Evolutionary conservation across 2,888 invertebrate genomes (phyloP), one percentile per base, ranked within the genome.

Genomic region (Galeruca laticollis): DNA sequence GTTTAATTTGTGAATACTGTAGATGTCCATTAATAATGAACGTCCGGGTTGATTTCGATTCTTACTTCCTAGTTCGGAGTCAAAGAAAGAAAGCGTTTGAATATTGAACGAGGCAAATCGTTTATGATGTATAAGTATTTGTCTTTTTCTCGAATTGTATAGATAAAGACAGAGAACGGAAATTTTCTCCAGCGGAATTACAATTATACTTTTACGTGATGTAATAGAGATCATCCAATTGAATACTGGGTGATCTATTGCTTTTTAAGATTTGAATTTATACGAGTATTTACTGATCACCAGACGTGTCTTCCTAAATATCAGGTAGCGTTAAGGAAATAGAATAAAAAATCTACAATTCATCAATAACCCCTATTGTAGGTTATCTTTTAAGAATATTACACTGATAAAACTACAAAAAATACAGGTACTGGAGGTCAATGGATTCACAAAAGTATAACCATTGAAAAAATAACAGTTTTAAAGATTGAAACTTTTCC

Each of bases 21-120:
- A 47, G 47, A 54, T 54, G 9, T 54, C 15, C 54, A n/a, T 54
- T 26, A 54, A 54, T 54, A 31, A 54, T 54, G 54, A 54, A 52
- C 21, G 26, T 13, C 6, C n/a, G n/a, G 13, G n/a, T 54, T 54
- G 31, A n/a, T 31, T 31, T 52, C 21, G 31, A 54, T 54, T 54
- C 26, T 54, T 54, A 54, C 26, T 26, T 54, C 54, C 54, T 54
- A 47, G 47, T 47, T 47, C 47, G 15, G 47, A 47, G 5, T 47
- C 18, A 47, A 47, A 18, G 15, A 47, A 15, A 18, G 18, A 18
- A 47, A 47, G 47, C 47, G 47, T 47, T 47, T 47, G 18, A 47
- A 47, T 47, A 47, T 47, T 47, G 15, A 47, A 47, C 18, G 15
- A 9, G 18, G 0, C 18, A 47, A 47, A 47, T 47, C 18, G 47